Evolutionary conservation across 2,888 invertebrate genomes (phyloP), one percentile per base, ranked within the genome.

Genomic region (Dastarcus helophoroides): DNA sequence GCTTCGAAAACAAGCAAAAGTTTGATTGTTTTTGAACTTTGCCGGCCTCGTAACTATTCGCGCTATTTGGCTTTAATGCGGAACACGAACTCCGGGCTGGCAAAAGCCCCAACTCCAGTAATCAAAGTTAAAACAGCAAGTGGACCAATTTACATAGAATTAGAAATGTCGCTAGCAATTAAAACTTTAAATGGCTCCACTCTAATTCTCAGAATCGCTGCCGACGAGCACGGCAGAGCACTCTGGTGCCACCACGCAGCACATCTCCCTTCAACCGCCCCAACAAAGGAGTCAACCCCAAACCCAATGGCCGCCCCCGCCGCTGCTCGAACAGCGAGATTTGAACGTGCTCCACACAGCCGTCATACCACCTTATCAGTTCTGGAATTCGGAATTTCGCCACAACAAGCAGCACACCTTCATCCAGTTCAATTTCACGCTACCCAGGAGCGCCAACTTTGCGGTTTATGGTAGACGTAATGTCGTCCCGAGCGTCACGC

Each of bases 391-490:
- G 39, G 89, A 89, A 66, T 86, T 90, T 61, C 76, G 83, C 45
- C n/a, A n/a, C n/a, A 88, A 85, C 67, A 86, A 86, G 62, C 85
- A 86, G 62, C 85, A 85, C 40, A 83, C 85, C 39, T 86, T 85
- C 58, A 82, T 88, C 54, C 64, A 48, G 29, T 53, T 55, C 35
- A 90, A 90, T 64, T 80, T 90, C 56, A 88, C 86, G 36, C 69
- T 90, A 49, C 88, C 89, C 24, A 86, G 88, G 84, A 86, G 86
- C 47, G 85, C 86, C 29, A 89, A 88, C 64, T 88, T 97, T 54
- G 97, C 94, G 28, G 82, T 97, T 38, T 93, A 95, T 62, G 93
- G 93, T 15, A 73, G 95, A 44, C 75, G 91, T 48, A 94, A 93
- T 63, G 86, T 90, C 31, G 86, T 89, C 17, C 97, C 97, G 8